Percentiles rank a stretch among this genome's conserved stretches.
These are phyloP conservation scores for Gnatocerus cornutus DNA, from an alignment of 2,888 invertebrate species.

Conservation along the genomic window DNA sequence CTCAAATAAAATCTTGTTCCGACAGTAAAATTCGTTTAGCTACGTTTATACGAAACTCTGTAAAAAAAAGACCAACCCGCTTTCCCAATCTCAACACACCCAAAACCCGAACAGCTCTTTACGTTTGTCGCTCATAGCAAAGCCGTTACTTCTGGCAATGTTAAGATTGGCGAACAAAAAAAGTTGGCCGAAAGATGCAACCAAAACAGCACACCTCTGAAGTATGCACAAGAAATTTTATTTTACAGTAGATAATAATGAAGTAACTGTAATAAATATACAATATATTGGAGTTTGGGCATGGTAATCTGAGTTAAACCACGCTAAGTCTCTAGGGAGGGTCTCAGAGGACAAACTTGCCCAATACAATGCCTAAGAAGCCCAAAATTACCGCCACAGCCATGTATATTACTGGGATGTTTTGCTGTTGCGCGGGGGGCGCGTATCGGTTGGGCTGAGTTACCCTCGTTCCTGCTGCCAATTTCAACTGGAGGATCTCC, in stretches of 20 bases:
- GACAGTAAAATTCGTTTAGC: conserved; percentile 43
- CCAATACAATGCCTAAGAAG: conserved; percentile 83
- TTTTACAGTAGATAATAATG: conserved; percentile 64
- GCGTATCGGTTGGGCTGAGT: conserved; percentile 73
- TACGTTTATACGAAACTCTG: conserved; percentile 41
- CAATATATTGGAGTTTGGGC: conserved; percentile 64
- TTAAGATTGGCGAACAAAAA: conserved; percentile 38
- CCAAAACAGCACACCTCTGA: conserved; percentile 50
- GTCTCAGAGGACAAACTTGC: conserved; percentile 88
- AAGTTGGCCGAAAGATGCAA: conserved; percentile 49
- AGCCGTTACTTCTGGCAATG: conserved; percentile 12
- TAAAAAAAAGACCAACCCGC: conserved; percentile 52
- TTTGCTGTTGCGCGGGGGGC: conserved; percentile 75
- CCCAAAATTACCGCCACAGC: conserved; percentile 80
- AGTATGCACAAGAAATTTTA: conserved; percentile 60
- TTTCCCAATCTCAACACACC: conserved; percentile 42
- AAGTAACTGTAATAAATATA: conserved; percentile 66
- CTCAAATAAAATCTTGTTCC: conserved; percentile 57
- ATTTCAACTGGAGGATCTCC: conserved; percentile 78
- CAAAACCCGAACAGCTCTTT: conserved; percentile 9
- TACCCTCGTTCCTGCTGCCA: conserved; percentile 68
- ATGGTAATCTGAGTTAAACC: conserved; percentile 49
- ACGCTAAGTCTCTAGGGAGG: conserved; percentile 58
- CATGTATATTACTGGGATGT: conserved; percentile 77
- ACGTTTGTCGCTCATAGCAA: neutral